Evolutionary conservation across 2,888 invertebrate genomes (phyloP), one percentile per base, ranked within the genome.

Genomic region (Adelphocoris suturalis): DNA sequence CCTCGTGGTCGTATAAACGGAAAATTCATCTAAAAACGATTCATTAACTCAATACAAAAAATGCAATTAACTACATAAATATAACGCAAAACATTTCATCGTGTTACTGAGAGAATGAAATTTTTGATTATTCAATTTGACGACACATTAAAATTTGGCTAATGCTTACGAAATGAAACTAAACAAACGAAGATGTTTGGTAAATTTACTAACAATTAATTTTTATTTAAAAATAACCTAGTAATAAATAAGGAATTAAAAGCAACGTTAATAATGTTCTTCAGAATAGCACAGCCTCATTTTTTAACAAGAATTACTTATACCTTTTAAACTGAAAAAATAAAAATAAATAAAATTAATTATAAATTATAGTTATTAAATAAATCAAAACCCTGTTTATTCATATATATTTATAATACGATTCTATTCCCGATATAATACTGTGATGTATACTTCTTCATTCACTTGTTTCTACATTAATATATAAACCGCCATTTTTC

Each of bases 381-480:
- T 37, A 61, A 55, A 0, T 85, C n/a, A 55, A 57, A 85, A 85
- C 57, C 85, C 52, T 85, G 78, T 78, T 3, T 55, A 37, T 7
- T 85, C 0, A 55, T 0, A 19, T 48, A 81, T 0, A n/a, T n/a
- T n/a, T n/a, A 23, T 19, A 52, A 57, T 55, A 37, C 57, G 61
- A 19, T 28, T 48, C 52, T 57, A 37, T 85, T 37, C 46, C 52
- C 52, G 27, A 80, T 47, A 81, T 84, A 85, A 85, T 85, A 85
- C 85, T 85, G 85, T 61, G 61, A 85, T 61, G 85, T 85, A 85
- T 16, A 57, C 78, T 46, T n/a, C n/a, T n/a, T 68, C n/a, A 68
- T 12, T 78, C 27, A 84, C 19, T 85, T 55, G 12, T 82, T 28
- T 78, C 16, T 28, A 78, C 68, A 37, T 37, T 46, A 19, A 46